These are phyloP conservation scores for Trichechus manatus DNA, from an alignment of 2,113 vertebrate species.

Conservation along the genomic window DNA sequence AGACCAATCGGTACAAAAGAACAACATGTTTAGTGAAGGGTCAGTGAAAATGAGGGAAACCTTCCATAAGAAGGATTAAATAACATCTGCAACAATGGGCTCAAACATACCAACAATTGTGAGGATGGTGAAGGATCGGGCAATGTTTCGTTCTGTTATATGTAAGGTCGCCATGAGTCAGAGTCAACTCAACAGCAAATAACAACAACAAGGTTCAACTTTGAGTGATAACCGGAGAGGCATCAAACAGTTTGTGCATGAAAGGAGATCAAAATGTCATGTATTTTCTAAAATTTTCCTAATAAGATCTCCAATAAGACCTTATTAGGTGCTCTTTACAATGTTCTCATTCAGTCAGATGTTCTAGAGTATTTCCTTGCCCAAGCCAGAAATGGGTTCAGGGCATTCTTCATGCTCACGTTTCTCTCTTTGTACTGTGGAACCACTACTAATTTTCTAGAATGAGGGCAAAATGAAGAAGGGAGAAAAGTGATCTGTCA, in stretches of 20 bases:
- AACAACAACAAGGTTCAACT: not conserved
- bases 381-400: not conserved
- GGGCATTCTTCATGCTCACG: not conserved
- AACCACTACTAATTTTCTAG: not conserved
- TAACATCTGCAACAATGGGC: not conserved
- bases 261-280: not conserved
- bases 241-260: not conserved
- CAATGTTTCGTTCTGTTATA: not conserved
- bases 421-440: not conserved
- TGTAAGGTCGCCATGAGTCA: not conserved
- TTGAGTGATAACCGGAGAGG: conserved; percentile 23
- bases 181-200: not conserved
- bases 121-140: not conserved
- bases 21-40: too few species aligned
- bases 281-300: conserved; percentile 5
- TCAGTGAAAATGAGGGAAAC: not conserved
- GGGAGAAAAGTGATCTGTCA: not conserved
- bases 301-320: not conserved
- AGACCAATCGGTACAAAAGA: too few species aligned
- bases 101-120: not conserved
- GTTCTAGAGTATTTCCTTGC: not conserved
- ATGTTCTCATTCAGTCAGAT: not conserved
- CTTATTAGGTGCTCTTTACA: not conserved
- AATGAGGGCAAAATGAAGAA: not conserved
- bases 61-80: not conserved